A percentile compares a stretch with the other conserved stretches of the same genome.
Evolutionary conservation across 2,113 vertebrate genomes (phyloP).

Genomic region (Apodemus sylvaticus): DNA sequence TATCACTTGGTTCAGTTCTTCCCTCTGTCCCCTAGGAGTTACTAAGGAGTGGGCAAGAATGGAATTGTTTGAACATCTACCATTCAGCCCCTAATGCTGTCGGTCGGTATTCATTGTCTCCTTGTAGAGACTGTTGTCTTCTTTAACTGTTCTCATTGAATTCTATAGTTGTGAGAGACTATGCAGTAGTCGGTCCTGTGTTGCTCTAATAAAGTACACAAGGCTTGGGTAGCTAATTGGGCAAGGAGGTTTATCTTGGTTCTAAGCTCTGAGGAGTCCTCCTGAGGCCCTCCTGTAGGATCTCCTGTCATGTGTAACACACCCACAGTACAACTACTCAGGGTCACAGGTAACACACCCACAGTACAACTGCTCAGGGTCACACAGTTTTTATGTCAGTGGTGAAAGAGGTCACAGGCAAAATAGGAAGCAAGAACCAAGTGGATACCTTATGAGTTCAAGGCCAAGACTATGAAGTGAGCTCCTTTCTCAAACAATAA

Average conservation of each 20-base stretch:
- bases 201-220: neutral
- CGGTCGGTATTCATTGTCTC: neutral
- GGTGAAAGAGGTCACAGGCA: neutral
- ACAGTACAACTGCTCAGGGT: no score
- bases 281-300: neutral
- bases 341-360: no score
- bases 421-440: neutral
- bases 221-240: neutral
- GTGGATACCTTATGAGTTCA: neutral
- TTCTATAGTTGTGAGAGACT: neutral
- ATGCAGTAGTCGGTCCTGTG: neutral
- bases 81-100: neutral
- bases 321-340: no score
- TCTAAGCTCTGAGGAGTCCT: neutral
- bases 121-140: neutral
- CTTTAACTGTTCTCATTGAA: neutral
- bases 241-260: neutral
- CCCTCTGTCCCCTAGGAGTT: neutral
- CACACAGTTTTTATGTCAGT: neutral
- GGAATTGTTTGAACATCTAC: neutral
- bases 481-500: neutral
- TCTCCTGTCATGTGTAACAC: neutral
- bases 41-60: neutral
- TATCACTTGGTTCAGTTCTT: neutral
- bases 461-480: neutral